Percentiles rank a stretch among this genome's conserved stretches.
These are phyloP conservation scores for Chrysochloris asiatica DNA, from an alignment of 2,113 vertebrate species.

Conservation along the genomic window DNA sequence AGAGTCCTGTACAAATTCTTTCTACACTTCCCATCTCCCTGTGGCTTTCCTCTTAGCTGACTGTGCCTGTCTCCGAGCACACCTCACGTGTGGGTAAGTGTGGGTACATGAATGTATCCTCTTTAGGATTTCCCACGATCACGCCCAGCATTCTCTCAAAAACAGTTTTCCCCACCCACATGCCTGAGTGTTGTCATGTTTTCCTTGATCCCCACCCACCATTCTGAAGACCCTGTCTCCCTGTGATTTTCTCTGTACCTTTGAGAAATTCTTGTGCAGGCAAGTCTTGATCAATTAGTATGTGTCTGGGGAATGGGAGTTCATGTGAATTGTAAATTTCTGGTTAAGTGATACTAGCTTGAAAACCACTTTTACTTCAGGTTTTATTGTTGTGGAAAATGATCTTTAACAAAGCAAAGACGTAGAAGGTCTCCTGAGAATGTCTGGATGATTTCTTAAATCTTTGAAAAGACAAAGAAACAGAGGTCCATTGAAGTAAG, in stretches of 20 bases:
- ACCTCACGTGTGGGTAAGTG: constrained; percentile 33
- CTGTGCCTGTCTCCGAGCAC: background rate
- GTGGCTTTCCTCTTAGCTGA: background rate
- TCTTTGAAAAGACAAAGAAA: background rate
- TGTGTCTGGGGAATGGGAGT: constrained; percentile 1
- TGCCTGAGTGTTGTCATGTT: constrained; percentile 45
- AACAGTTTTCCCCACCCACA: constrained; percentile 54
- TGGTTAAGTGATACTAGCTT: constrained; percentile 46
- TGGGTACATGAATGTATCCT: constrained; percentile 31
- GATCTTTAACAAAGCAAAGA: background rate
- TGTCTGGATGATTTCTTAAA: background rate
- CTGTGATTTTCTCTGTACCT: constrained; percentile 8
- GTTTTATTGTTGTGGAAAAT: background rate
- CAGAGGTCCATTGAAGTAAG: background rate
- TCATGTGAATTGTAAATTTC: constrained; percentile 54
- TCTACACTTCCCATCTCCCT: background rate
- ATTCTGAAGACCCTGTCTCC: constrained; percentile 27
- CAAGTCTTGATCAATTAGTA: constrained; percentile 3
- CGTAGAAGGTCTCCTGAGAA: background rate
- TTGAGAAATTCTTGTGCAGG: constrained; percentile 41
- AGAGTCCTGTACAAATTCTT: background rate
- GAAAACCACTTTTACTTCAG: constrained; percentile 46
- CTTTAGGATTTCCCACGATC: constrained; percentile 69
- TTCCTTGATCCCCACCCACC: background rate
- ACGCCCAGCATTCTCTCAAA: constrained; percentile 68